These are phyloP conservation scores for Rhabdomys pumilio DNA, from an alignment of 2,797 vertebrate species.

Conservation along the genomic window DNA sequence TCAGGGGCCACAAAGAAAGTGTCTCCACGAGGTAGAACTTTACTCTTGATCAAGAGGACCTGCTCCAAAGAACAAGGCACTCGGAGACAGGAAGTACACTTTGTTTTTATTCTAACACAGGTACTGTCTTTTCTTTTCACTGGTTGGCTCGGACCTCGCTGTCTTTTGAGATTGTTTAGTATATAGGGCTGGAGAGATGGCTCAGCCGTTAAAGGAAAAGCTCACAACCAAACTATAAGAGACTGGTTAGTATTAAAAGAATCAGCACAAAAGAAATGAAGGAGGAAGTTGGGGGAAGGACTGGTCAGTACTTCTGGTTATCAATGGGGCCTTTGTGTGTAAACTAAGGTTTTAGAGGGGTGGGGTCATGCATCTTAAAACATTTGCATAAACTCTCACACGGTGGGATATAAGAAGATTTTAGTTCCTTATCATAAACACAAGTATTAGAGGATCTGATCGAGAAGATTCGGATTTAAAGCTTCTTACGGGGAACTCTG, in stretches of 20 bases:
- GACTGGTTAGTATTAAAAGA: background rate
- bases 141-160: background rate
- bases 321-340: background rate
- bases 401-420: background rate
- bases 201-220: background rate
- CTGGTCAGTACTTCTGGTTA: background rate
- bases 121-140: background rate
- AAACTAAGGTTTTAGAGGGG: background rate
- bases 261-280: background rate
- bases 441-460: background rate
- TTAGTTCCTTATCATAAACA: background rate
- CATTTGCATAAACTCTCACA: background rate
- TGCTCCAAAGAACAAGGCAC: background rate
- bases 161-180: background rate
- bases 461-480: background rate
- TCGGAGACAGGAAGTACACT: background rate
- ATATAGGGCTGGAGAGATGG: background rate
- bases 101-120: background rate
- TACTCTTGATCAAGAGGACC: background rate
- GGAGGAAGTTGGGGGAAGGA: background rate
- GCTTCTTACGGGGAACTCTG: background rate
- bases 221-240: background rate
- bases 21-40: background rate
- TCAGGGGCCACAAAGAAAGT: background rate
- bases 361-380: background rate